These are phyloP conservation scores for Oreortyx pictus DNA, from an alignment of 2,797 vertebrate species.

Conservation along the genomic window DNA sequence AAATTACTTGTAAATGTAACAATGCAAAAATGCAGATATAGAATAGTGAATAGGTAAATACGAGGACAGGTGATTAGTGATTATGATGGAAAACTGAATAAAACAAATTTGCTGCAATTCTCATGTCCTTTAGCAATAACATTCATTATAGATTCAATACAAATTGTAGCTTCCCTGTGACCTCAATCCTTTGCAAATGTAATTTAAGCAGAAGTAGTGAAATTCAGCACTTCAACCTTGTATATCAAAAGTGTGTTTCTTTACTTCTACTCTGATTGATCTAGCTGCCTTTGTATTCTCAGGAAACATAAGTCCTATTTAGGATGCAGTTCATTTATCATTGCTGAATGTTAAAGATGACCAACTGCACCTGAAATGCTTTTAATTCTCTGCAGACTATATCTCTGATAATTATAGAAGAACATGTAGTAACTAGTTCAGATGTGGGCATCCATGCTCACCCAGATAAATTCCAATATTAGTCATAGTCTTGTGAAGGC, in stretches of 20 bases:
- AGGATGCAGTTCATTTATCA: neutral
- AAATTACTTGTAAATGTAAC: neutral
- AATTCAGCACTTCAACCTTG: neutral
- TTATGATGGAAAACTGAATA: neutral
- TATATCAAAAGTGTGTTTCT: rapidly evolving
- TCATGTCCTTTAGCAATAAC: rapidly evolving
- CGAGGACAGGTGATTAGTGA: neutral
- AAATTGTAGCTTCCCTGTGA: neutral
- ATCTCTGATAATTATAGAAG: neutral
- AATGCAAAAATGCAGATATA: neutral
- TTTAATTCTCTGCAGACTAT: neutral
- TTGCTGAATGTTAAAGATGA: neutral
- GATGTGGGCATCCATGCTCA: neutral
- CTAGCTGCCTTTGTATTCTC: neutral
- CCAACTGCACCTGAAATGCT: neutral
- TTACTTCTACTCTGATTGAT: neutral
- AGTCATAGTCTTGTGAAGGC: neutral
- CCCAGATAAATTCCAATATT: neutral
- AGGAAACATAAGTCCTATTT: neutral
- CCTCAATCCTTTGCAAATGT: neutral
- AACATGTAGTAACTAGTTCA: neutral
- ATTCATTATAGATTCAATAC: neutral
- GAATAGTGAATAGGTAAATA: neutral
- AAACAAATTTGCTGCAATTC: neutral
- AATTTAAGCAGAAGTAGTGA: neutral